A percentile compares a stretch with the other conserved stretches of the same genome.
Conservation (phyloP, 2,113 vertebrate genomes). For the Myrmecophaga tridactyla region DNA sequence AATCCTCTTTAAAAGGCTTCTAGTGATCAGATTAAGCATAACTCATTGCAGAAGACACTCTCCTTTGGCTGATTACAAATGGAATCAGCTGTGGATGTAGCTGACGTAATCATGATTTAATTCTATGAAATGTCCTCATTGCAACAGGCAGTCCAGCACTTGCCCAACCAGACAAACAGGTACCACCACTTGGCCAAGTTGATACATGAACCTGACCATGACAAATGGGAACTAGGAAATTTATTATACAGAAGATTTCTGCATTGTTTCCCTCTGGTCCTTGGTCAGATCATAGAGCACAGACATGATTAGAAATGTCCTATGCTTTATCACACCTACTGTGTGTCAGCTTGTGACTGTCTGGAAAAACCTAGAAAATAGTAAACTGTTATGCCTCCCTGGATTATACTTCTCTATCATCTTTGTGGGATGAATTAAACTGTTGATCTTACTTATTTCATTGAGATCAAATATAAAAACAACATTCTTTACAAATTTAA, state of each 20-base stretch:
- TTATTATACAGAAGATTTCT: background rate
- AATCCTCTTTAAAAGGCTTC: no score
- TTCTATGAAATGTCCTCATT: no score
- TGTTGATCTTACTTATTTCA: background rate
- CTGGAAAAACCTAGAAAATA: background rate
- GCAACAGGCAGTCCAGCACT: no score
- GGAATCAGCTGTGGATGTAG: no score
- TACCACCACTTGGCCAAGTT: no score
- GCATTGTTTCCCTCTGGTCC: background rate
- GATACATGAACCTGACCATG: no score
- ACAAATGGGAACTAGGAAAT: background rate
- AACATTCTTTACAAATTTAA: background rate
- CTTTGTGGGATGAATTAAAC: background rate
- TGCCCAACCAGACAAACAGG: no score
- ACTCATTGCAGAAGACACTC: no score
- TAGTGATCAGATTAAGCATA: no score
- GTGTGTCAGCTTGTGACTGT: background rate
- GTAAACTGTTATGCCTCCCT: background rate
- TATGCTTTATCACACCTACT: background rate
- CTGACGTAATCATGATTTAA: no score
- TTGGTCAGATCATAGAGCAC: background rate
- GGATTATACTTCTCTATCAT: background rate
- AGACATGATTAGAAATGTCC: background rate
- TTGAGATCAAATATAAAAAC: background rate
- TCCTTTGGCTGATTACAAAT: no score